These are phyloP conservation scores for Apodemia hepburni DNA, from an alignment of 2,888 invertebrate genomes.

Conservation along the genomic window DNA sequence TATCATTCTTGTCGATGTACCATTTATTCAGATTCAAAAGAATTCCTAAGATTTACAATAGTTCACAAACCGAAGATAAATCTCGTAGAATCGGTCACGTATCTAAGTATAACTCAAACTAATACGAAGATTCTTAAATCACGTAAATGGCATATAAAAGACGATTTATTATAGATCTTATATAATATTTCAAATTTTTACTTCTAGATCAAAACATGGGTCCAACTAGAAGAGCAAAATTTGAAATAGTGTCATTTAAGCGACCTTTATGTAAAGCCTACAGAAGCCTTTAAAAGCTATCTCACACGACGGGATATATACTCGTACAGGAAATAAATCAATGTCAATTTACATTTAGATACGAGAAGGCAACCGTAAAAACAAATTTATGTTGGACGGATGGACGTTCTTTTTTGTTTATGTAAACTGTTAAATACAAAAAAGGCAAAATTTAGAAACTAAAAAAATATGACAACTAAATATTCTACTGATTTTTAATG, in stretches of 20 bases:
- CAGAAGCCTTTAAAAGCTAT: not conserved
- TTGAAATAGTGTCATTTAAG: not conserved
- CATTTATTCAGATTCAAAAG: too few species aligned
- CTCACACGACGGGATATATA: not conserved
- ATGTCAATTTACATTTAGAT: conserved; percentile 11
- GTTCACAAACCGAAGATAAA: too few species aligned
- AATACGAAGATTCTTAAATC: too few species aligned
- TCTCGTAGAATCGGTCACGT: too few species aligned
- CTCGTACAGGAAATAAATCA: conserved; percentile 8
- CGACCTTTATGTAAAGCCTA: conserved; percentile 1
- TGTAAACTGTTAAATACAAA: not conserved
- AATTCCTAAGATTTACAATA: too few species aligned
- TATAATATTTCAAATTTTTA: not conserved
- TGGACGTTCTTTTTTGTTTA: not conserved
- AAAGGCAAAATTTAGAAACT: too few species aligned
- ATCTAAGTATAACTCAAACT: too few species aligned
- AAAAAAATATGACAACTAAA: too few species aligned
- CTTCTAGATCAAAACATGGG: not conserved
- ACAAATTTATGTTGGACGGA: not conserved
- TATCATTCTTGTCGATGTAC: too few species aligned
- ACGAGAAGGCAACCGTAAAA: conserved; percentile 3
- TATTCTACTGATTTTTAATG: too few species aligned
- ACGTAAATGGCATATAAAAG: too few species aligned
- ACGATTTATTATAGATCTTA: too few species aligned
- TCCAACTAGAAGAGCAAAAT: not conserved